Percentiles rank a stretch among this genome's conserved stretches.
Evolutionary conservation across 53 echinoderm and acorn worm species (phyloP).

Genomic region (Holothuria scabra): DNA sequence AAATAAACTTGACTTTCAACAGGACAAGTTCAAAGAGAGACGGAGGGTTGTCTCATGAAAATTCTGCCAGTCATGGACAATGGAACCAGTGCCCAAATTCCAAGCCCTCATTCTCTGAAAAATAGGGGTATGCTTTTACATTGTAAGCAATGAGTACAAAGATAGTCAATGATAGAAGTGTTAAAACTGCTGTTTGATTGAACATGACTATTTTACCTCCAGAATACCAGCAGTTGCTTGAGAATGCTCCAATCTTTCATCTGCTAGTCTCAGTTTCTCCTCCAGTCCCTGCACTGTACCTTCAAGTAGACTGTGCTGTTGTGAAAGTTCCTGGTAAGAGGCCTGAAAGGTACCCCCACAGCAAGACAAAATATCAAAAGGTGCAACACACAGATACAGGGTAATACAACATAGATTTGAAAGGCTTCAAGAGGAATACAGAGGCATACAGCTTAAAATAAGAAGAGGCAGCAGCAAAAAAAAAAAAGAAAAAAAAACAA

Average conservation of each 20-base stretch:
- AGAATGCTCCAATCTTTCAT: slow-evolving; percentile 57
- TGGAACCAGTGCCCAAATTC: no score
- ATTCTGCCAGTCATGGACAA: no score
- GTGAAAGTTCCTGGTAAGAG: slow-evolving; percentile 56
- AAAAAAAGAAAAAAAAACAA: no score
- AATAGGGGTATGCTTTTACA: no score
- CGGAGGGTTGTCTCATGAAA: no score
- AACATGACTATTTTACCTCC: slow-evolving; percentile 48
- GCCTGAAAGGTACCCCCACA: slow-evolving; percentile 29
- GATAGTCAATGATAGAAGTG: not conserved
- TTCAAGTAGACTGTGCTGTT: slow-evolving; percentile 63
- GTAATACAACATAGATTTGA: not conserved
- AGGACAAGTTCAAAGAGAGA: no score
- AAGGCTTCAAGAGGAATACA: not conserved
- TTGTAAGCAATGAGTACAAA: no score
- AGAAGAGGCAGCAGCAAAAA: no score
- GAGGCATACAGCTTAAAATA: not conserved
- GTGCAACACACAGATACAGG: not conserved
- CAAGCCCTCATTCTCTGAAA: no score
- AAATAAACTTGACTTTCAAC: no score
- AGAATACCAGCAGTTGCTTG: slow-evolving; percentile 41
- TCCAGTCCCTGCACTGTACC: slow-evolving; percentile 61
- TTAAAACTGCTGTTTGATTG: not conserved
- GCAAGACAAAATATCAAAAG: slow-evolving; percentile 7
- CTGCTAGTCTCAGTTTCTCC: slow-evolving; percentile 64